Conservation (phyloP, 2,888 invertebrate genomes). For the Heliconius erato region DNA sequence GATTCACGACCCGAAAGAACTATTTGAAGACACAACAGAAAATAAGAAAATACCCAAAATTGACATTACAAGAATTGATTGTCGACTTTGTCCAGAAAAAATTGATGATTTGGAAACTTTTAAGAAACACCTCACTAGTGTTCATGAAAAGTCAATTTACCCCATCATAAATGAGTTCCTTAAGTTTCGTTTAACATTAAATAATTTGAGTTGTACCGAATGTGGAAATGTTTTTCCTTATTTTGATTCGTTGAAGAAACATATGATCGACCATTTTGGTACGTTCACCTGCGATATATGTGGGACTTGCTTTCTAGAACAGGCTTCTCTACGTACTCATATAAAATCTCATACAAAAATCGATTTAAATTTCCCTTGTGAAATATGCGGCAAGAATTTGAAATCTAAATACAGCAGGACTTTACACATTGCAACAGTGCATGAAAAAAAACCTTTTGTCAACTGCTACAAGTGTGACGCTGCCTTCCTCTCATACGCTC, state of each 20-base stretch:
- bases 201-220: slow-evolving; percentile 72
- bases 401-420: slow-evolving; percentile 75
- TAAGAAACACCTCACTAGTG: slow-evolving; percentile 65
- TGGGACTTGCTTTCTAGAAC: slow-evolving; percentile 79
- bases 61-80: slow-evolving; percentile 77
- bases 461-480: slow-evolving; percentile 79
- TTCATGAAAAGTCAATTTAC: slow-evolving; percentile 62
- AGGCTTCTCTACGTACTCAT: slow-evolving; percentile 77
- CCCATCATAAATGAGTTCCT: slow-evolving; percentile 72
- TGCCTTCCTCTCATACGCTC: slow-evolving; percentile 71
- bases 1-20: slow-evolving; percentile 67
- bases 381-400: slow-evolving; percentile 78
- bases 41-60: slow-evolving; percentile 78
- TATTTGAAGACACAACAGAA: slow-evolving; percentile 70
- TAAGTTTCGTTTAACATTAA: slow-evolving; percentile 69
- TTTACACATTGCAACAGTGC: slow-evolving; percentile 73
- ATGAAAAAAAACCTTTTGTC: slow-evolving; percentile 76
- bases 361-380: slow-evolving; percentile 80
- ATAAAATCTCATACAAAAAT: slow-evolving; percentile 76
- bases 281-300: slow-evolving; percentile 77
- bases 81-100: slow-evolving; percentile 71
- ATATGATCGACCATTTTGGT: slow-evolving; percentile 78
- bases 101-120: slow-evolving; percentile 69
- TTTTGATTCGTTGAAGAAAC: slow-evolving; percentile 74
- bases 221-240: slow-evolving; percentile 72